Evolutionary conservation across 2,113 vertebrate genomes (phyloP).

Genomic region (Bufo bufo): DNA sequence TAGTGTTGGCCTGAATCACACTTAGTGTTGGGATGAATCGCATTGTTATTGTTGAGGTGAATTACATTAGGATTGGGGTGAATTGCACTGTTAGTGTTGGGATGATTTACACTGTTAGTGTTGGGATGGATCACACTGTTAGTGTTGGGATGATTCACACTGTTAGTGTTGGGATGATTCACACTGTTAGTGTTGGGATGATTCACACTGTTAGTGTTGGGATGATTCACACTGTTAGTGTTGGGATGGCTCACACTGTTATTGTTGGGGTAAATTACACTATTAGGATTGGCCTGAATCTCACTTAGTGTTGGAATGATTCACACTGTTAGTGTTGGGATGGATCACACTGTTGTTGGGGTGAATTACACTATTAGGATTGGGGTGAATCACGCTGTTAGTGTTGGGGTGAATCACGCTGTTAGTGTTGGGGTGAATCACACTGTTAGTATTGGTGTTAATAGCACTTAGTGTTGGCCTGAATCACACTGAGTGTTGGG

Average conservation of each 20-base stretch:
- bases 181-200: not conserved
- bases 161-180: not conserved
- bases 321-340: not conserved
- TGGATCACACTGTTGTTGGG: not conserved
- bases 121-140: not conserved
- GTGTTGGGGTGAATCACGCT: too few species aligned
- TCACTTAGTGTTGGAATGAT: not conserved
- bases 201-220: not conserved
- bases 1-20: not conserved
- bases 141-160: not conserved
- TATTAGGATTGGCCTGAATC: not conserved
- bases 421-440: too few species aligned
- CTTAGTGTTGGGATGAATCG: not conserved
- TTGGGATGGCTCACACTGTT: not conserved
- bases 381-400: too few species aligned
- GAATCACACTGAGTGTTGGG: not conserved
- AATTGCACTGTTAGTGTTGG: not conserved
- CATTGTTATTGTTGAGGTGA: not conserved
- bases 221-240: not conserved
- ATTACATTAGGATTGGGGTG: not conserved
- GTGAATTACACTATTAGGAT: too few species aligned
- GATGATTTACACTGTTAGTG: not conserved
- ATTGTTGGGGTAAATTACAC: not conserved
- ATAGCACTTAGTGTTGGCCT: not conserved
- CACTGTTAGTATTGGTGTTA: too few species aligned